Conservation (phyloP, 1,140 invertebrate genomes). For the Goniozus legneri region DNA sequence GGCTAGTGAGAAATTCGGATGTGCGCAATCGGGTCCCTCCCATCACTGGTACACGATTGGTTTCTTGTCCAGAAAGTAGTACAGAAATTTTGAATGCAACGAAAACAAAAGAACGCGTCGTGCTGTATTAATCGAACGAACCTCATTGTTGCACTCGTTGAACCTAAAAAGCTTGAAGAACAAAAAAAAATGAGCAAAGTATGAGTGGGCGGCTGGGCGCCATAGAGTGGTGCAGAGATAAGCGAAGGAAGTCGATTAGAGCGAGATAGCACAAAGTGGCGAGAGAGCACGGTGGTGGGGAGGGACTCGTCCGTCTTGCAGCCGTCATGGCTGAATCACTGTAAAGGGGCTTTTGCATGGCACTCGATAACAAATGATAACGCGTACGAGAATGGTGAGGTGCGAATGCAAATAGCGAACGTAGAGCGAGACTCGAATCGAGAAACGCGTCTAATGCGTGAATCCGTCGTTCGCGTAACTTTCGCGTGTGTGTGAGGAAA, state of each 20-base stretch:
- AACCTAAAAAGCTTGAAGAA: no score
- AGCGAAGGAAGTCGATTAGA: not conserved
- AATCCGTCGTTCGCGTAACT: slow-evolving; percentile 5
- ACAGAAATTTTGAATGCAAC: no score
- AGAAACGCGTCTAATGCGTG: slow-evolving; percentile 22
- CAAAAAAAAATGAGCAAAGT: no score
- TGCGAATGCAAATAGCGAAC: slow-evolving; percentile 7
- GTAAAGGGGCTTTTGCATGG: slow-evolving; percentile 18
- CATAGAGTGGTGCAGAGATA: no score
- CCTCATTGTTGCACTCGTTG: no score
- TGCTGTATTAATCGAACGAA: no score
- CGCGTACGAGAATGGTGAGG: slow-evolving; percentile 24
- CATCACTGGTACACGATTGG: no score
- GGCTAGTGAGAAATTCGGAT: no score
- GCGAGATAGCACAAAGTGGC: not conserved
- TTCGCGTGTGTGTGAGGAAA: slow-evolving; percentile 12
- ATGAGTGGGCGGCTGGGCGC: no score
- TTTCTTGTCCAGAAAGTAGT: no score
- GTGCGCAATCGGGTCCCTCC: no score
- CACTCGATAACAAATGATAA: slow-evolving; percentile 33
- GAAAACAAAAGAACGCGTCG: no score
- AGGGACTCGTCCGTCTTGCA: slow-evolving; percentile 18
- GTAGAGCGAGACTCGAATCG: slow-evolving; percentile 7
- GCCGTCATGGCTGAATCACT: slow-evolving; percentile 38
- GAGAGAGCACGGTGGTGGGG: slow-evolving; percentile 13